Percentiles rank a stretch among this genome's conserved stretches.
Conservation (phyloP, 2,888 invertebrate genomes). For the Platycnemis pennipes region DNA sequence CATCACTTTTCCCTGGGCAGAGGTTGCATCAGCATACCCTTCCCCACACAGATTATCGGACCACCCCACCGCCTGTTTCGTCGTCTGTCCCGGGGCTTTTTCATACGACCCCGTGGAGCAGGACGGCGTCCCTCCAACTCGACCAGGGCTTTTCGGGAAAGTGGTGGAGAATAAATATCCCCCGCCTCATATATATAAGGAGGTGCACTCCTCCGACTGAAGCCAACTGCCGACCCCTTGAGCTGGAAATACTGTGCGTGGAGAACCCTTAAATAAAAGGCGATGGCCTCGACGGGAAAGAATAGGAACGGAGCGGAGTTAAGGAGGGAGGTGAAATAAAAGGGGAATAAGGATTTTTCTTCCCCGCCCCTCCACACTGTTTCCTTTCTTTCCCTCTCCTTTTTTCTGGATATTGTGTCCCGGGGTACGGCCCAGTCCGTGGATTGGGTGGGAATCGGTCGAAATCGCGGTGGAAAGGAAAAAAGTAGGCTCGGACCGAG, state of each 20-base stretch:
- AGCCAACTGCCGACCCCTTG: conserved; percentile 43
- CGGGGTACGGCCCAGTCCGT: not conserved
- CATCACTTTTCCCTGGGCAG: not conserved
- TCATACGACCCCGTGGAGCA: not conserved
- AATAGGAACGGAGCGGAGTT: not conserved
- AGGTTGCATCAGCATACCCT: not conserved
- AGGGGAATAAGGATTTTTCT: not conserved
- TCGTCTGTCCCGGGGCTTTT: not conserved
- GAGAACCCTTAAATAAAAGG: conserved; percentile 11
- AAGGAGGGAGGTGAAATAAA: not conserved
- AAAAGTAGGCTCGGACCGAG: not conserved
- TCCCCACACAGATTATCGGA: not conserved
- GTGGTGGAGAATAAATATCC: not conserved
- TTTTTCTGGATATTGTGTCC: conserved; percentile 25
- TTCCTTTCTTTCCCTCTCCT: not conserved
- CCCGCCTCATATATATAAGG: not conserved
- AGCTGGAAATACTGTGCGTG: conserved; percentile 38
- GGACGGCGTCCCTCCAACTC: not conserved
- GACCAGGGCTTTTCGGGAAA: not conserved
- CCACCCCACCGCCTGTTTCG: not conserved
- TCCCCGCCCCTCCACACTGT: not conserved
- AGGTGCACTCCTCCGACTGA: not conserved
- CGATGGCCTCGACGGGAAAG: not conserved
- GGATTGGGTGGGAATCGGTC: conserved; percentile 52
- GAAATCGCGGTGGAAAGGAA: not conserved